Conservation (phyloP, 2,797 vertebrate genomes). For the Scomberomorus guttatus region DNA sequence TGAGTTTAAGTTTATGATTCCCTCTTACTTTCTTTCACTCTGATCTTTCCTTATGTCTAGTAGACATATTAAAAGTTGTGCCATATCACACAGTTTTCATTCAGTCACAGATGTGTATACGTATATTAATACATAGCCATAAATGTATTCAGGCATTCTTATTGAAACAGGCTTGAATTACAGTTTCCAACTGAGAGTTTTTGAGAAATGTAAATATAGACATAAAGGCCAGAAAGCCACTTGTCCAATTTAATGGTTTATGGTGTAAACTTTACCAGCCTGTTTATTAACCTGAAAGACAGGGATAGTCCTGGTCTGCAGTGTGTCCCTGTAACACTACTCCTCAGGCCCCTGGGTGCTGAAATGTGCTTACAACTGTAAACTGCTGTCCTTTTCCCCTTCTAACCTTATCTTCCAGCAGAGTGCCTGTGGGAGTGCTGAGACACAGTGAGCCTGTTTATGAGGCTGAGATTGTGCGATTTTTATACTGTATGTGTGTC, state of each 20-base stretch:
- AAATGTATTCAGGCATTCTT: not conserved
- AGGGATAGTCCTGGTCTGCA: constrained; percentile 50
- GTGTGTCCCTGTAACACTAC: constrained; percentile 79
- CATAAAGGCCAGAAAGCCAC: constrained; percentile 4
- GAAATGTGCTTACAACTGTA: constrained; percentile 86
- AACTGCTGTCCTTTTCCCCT: constrained; percentile 65
- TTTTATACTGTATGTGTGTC: constrained; percentile 6
- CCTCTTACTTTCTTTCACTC: not conserved
- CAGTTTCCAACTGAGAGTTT: not conserved
- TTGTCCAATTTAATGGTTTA: constrained; percentile 61
- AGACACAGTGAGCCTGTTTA: constrained; percentile 28
- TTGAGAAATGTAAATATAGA: constrained; percentile 6
- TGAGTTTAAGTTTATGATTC: not conserved
- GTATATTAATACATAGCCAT: not conserved
- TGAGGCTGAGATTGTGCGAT: constrained; percentile 22
- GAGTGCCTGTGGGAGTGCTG: constrained; percentile 7
- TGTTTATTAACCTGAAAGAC: constrained; percentile 72
- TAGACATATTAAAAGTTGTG: not conserved
- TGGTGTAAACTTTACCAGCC: constrained; percentile 59
- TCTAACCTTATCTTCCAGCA: constrained; percentile 71
- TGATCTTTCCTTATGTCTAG: not conserved
- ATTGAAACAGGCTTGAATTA: not conserved
- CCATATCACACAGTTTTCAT: not conserved
- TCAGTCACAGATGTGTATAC: not conserved
- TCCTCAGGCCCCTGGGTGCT: constrained; percentile 61